These are phyloP conservation scores for Plutella xylostella DNA, from an alignment of 2,888 invertebrate genomes.

Conservation along the genomic window DNA sequence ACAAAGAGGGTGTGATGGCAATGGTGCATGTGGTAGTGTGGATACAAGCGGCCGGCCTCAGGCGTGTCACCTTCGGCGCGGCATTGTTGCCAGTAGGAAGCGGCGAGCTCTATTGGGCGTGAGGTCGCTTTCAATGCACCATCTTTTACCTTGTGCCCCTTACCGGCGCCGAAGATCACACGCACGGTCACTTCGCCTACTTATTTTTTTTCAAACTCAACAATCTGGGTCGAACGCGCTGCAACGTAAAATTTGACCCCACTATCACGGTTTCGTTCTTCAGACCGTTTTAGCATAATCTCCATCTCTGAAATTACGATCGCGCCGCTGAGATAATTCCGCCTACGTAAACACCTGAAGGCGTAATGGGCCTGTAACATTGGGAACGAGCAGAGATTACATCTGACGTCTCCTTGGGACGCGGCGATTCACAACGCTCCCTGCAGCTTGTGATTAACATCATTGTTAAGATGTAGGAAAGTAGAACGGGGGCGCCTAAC, in stretches of 20 bases:
- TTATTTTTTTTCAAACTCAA: too few species aligned
- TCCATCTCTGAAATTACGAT: conserved; percentile 3
- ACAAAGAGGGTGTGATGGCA: neutral
- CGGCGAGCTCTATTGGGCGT: conserved; percentile 66
- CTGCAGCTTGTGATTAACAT: conserved; percentile 50
- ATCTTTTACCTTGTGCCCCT: conserved; percentile 70
- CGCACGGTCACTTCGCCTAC: conserved; percentile 14
- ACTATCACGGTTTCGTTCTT: neutral
- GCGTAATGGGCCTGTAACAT: too few species aligned
- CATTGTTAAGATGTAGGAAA: conserved; percentile 59
- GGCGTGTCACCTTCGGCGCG: conserved; percentile 58
- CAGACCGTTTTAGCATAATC: neutral
- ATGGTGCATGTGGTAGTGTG: too few species aligned
- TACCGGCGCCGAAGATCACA: conserved; percentile 46
- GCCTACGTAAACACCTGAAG: too few species aligned
- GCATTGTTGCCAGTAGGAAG: conserved; percentile 69
- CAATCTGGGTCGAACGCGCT: conserved; percentile 61
- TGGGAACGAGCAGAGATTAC: too few species aligned
- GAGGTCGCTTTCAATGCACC: conserved; percentile 69
- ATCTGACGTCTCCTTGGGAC: too few species aligned
- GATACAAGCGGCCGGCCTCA: conserved; percentile 49
- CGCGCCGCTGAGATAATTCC: too few species aligned
- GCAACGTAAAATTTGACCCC: conserved; percentile 49
- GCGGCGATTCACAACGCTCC: conserved; percentile 23
- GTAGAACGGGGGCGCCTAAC: conserved; percentile 60